These are phyloP conservation scores for Acanthosepion pharaonis DNA, from an alignment of 2,888 invertebrate species.

Conservation along the genomic window DNA sequence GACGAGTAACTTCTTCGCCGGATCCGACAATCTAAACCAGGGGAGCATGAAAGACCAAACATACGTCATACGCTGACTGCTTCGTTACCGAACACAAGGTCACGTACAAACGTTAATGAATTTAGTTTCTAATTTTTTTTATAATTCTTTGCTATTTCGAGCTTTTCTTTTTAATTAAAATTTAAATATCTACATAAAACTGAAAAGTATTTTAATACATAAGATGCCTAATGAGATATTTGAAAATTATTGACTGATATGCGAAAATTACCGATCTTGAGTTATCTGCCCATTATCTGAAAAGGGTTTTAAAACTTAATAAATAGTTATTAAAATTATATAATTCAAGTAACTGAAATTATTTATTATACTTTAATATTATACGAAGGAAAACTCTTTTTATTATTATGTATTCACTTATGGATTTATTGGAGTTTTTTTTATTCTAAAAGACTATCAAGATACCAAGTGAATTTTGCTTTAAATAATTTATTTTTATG, in stretches of 20 bases:
- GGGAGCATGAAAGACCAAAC: conserved; percentile 45
- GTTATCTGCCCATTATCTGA: not conserved
- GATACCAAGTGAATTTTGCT: no score
- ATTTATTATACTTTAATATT: no score
- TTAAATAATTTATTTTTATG: no score
- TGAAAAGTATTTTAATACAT: not conserved
- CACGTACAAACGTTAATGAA: not conserved
- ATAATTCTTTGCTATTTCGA: not conserved
- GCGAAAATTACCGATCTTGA: not conserved
- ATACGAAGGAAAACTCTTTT: no score
- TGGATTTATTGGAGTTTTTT: no score
- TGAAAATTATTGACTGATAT: not conserved
- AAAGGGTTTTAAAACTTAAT: no score
- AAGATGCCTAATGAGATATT: not conserved
- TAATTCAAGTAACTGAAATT: no score
- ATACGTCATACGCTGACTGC: conserved; percentile 40
- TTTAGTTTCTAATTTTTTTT: not conserved
- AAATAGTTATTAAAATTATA: no score
- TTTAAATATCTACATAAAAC: not conserved
- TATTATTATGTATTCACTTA: no score
- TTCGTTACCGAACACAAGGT: conserved; percentile 24
- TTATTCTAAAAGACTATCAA: no score
- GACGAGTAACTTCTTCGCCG: conserved; percentile 23
- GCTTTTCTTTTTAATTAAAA: not conserved
- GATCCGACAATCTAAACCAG: conserved; percentile 38